A percentile compares a stretch with the other conserved stretches of the same genome.
phyloP scores from a whole-genome alignment of 1,140 invertebrate species.

The Andricus grossulariae region DNA sequence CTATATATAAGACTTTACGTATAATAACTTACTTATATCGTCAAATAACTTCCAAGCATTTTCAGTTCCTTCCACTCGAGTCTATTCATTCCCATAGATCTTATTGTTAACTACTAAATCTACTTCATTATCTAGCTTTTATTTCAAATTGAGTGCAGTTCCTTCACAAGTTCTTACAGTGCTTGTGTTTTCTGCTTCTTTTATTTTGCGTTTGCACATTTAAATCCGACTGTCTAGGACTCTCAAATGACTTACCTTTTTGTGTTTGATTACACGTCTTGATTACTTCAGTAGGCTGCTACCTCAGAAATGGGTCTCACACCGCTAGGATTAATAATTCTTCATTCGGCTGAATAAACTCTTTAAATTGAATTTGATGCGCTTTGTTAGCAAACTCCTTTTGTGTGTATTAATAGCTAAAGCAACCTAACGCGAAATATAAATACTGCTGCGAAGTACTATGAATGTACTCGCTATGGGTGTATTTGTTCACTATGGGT shows the following conservation, averaged over 20 bases:
- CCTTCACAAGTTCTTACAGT: not conserved
- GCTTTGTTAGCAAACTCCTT: too few species aligned
- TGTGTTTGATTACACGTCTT: conserved; percentile 18
- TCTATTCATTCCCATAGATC: not conserved
- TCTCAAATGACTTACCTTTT: conserved; percentile 21
- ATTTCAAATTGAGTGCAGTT: conserved; percentile 10
- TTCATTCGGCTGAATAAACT: not conserved
- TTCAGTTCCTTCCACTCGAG: not conserved
- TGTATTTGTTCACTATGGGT: too few species aligned
- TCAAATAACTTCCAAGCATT: conserved; percentile 5
- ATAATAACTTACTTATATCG: too few species aligned
- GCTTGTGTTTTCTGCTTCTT: not conserved
- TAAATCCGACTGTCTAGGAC: not conserved
- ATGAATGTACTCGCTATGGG: too few species aligned
- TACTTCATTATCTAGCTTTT: conserved; percentile 15
- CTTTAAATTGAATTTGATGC: too few species aligned
- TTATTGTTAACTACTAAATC: conserved; percentile 2
- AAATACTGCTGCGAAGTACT: too few species aligned
- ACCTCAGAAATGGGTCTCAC: not conserved
- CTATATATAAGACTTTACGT: too few species aligned
- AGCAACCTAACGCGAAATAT: too few species aligned
- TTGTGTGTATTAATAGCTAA: too few species aligned
- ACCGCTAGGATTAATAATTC: not conserved
- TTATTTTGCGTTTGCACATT: conserved; percentile 27
- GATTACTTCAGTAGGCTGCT: conserved; percentile 11